Conservation (phyloP, 2,113 vertebrate species). For the Trematomus loennbergii region DNA sequence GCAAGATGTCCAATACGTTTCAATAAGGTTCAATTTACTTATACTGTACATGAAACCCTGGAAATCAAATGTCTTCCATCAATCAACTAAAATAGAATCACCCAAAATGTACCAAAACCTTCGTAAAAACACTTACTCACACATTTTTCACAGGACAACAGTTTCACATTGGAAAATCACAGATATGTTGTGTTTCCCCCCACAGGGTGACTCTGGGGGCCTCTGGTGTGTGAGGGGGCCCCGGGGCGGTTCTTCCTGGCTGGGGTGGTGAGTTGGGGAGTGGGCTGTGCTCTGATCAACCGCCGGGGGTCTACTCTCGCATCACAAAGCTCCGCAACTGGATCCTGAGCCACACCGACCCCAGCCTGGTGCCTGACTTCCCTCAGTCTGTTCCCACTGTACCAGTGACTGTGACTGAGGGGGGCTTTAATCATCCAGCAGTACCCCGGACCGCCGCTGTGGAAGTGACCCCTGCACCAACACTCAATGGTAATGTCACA, state of each 20-base stretch:
- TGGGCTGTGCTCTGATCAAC: conserved; percentile 92
- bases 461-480: background rate
- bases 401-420: conserved; percentile 8
- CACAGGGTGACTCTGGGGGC: conserved; percentile 98
- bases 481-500: conserved; percentile 59
- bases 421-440: background rate
- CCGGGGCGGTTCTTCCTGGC: conserved; percentile 93
- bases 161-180: background rate
- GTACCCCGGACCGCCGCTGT: conserved; percentile 11
- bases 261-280: conserved; percentile 96
- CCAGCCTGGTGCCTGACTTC: conserved; percentile 20
- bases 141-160: too few species aligned
- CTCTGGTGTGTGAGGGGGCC: conserved; percentile 92
- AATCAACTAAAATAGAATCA: too few species aligned
- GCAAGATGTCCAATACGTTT: too few species aligned
- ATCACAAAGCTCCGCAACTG: conserved; percentile 91
- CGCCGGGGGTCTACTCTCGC: conserved; percentile 92
- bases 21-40: too few species aligned
- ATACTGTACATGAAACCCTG: too few species aligned
- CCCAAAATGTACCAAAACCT: too few species aligned
- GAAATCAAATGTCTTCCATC: too few species aligned
- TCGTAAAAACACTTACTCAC: too few species aligned
- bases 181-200: conserved; percentile 30
- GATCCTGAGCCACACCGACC: conserved; percentile 84
- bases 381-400: background rate